Evolutionary conservation across 2,888 invertebrate species (phyloP).

Genomic region (Shargacucullia verbasci): DNA sequence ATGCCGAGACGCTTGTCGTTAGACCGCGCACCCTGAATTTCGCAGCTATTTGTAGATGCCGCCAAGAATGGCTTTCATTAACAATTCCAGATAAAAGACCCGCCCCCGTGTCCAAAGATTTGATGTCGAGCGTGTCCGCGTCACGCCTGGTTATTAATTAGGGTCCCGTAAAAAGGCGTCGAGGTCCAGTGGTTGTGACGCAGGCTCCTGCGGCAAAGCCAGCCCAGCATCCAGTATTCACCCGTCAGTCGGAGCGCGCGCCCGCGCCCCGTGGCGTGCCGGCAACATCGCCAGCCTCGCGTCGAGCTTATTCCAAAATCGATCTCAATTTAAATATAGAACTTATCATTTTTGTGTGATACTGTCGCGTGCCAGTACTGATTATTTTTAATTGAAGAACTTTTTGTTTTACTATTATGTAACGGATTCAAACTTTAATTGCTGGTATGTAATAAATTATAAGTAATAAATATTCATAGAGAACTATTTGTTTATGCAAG

Average conservation of each 20-base stretch:
- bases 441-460: conserved; percentile 55
- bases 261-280: conserved; percentile 63
- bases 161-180: conserved; percentile 85
- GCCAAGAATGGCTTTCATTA: conserved; percentile 62
- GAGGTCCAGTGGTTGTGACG: conserved; percentile 83
- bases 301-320: conserved; percentile 52
- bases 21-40: conserved; percentile 46
- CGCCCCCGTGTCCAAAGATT: conserved; percentile 61
- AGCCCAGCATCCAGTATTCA: conserved; percentile 80
- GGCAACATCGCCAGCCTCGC: conserved; percentile 57
- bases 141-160: conserved; percentile 84
- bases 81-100: conserved; percentile 58
- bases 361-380: conserved; percentile 44
- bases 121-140: conserved; percentile 68
- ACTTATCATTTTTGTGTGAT: conserved; percentile 45
- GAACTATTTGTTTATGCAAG: conserved; percentile 32
- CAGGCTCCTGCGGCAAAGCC: conserved; percentile 85
- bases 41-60: conserved; percentile 50
- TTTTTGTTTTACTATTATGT: conserved; percentile 45
- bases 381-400: conserved; percentile 30
- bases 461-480: conserved; percentile 40
- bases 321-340: conserved; percentile 54
- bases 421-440: conserved; percentile 53
- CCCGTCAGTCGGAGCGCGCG: conserved; percentile 71
- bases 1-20: conserved; percentile 36